Conservation (phyloP, 2,888 invertebrate species). For the Rhingia campestris region DNA sequence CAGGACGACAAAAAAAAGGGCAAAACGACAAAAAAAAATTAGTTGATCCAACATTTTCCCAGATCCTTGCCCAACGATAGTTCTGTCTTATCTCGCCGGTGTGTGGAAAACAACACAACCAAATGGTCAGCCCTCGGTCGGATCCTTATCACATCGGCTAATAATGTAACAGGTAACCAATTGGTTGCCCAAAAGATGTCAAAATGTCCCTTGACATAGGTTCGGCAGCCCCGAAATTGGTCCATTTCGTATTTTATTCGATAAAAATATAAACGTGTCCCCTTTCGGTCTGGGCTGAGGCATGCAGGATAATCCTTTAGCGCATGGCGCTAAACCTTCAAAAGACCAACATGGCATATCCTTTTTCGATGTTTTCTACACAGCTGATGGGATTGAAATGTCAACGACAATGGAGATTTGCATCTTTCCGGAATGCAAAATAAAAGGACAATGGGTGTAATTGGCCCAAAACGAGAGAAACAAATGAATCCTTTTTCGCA, state of each 20-base stretch:
- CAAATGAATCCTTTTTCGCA: slow-evolving; percentile 43
- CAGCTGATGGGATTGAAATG: slow-evolving; percentile 67
- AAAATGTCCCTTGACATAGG: slow-evolving; percentile 70
- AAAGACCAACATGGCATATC: slow-evolving; percentile 50
- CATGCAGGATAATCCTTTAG: slow-evolving; percentile 70
- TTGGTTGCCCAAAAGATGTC: slow-evolving; percentile 57
- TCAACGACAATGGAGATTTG: slow-evolving; percentile 67
- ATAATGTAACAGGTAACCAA: slow-evolving; percentile 66
- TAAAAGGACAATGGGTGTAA: slow-evolving; percentile 62
- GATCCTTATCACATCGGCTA: slow-evolving; percentile 64
- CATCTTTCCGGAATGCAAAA: slow-evolving; percentile 39
- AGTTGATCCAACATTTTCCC: slow-evolving; percentile 13
- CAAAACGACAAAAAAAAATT: too few relatives aligned
- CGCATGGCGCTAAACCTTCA: slow-evolving; percentile 73
- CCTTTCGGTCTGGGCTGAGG: slow-evolving; percentile 10
- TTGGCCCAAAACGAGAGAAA: slow-evolving; percentile 49
- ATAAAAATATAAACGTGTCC: slow-evolving; percentile 41
- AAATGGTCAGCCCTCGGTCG: slow-evolving; percentile 2
- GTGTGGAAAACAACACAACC: slow-evolving; percentile 67
- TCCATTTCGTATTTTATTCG: slow-evolving; percentile 58
- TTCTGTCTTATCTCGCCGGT: slow-evolving; percentile 56
- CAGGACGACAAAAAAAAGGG: slow-evolving; percentile 30
- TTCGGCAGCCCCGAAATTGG: slow-evolving; percentile 44
- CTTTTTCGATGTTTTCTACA: slow-evolving; percentile 1
- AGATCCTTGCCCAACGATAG: slow-evolving; percentile 31